phyloP scores from a whole-genome alignment of 2,113 vertebrate species.

The Oryzias javanicus region DNA sequence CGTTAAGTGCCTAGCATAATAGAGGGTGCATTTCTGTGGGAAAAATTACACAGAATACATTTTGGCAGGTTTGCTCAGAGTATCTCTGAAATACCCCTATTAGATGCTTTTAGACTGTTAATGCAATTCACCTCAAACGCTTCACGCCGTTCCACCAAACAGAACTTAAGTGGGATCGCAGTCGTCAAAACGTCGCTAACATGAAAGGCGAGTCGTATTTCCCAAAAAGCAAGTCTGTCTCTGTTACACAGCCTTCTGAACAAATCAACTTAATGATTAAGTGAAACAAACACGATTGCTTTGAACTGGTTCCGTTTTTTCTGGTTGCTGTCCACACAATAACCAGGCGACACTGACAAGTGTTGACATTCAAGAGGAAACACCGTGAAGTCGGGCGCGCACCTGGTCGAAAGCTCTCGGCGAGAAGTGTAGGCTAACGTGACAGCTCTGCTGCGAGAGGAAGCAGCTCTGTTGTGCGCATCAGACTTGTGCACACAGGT shows the following conservation, averaged over 20 bases:
- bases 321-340: background rate
- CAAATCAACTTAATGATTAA: conserved; percentile 12
- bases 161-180: background rate
- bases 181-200: background rate
- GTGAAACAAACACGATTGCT: background rate
- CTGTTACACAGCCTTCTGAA: background rate
- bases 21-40: background rate
- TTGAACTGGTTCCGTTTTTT: background rate
- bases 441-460: conserved; percentile 14
- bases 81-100: background rate
- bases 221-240: conserved; percentile 14
- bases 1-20: background rate
- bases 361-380: conserved; percentile 12
- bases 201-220: conserved; percentile 31
- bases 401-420: conserved; percentile 9
- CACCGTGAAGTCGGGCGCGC: conserved; percentile 6
- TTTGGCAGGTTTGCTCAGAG: background rate
- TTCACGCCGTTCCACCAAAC: conserved; percentile 1
- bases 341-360: background rate
- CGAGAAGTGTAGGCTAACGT: conserved; percentile 13
- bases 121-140: background rate
- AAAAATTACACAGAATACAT: background rate
- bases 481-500: conserved; percentile 34
- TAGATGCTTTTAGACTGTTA: conserved; percentile 12
- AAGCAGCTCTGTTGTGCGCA: background rate